Percentiles rank a stretch among this genome's conserved stretches.
Evolutionary conservation across 1,140 invertebrate genomes (phyloP).

Genomic region (Anagrus nilaparvatae): DNA sequence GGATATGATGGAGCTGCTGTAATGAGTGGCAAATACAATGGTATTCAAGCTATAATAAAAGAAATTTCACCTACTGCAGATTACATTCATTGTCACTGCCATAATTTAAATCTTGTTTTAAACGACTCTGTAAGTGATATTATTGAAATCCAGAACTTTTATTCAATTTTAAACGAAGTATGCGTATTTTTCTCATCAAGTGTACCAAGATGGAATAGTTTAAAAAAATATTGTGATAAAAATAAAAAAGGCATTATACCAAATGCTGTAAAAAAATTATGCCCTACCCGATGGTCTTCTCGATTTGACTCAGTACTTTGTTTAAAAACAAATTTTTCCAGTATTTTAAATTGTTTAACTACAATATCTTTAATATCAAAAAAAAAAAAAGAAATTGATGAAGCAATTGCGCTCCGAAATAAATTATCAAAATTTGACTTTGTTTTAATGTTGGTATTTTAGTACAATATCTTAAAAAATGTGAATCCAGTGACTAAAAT

Average conservation of each 20-base stretch:
- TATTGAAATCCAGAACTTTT: not conserved
- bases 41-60: conserved; percentile 19
- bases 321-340: not conserved
- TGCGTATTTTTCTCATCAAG: not conserved
- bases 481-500: not conserved
- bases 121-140: not conserved
- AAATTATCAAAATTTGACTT: not conserved
- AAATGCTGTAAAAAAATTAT: not conserved
- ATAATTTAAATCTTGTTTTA: not conserved
- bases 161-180: not conserved
- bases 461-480: not conserved
- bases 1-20: conserved; percentile 25
- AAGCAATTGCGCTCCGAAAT: not conserved
- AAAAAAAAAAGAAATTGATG: not conserved
- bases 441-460: not conserved
- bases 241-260: not conserved
- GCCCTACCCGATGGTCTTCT: no score
- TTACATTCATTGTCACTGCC: not conserved
- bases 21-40: conserved; percentile 25
- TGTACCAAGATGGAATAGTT: not conserved
- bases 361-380: not conserved
- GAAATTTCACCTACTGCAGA: not conserved
- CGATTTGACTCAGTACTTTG: not conserved
- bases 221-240: not conserved
- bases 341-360: not conserved